These are phyloP conservation scores for Falco peregrinus DNA, from an alignment of 2,797 vertebrate genomes.

Conservation along the genomic window DNA sequence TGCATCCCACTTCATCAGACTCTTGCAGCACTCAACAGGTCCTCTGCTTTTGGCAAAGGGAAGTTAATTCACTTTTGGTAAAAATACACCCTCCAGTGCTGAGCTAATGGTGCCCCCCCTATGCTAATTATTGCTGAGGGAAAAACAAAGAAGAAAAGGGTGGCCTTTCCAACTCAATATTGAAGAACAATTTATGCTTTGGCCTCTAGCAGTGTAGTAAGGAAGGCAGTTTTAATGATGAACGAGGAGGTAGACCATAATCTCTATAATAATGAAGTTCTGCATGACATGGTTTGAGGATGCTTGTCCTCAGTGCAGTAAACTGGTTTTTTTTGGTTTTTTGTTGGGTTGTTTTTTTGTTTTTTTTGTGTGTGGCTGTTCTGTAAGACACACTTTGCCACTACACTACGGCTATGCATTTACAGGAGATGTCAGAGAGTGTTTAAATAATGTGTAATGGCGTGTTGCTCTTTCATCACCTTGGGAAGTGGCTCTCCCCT, in stretches of 20 bases:
- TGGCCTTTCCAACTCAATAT: background rate
- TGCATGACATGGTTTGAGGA: background rate
- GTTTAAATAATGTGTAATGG: slow-evolving; percentile 63
- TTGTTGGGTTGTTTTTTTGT: too few relatives aligned
- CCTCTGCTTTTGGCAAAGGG: background rate
- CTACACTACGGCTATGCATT: background rate
- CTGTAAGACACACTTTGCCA: background rate
- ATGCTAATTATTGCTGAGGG: background rate
- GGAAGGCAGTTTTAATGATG: background rate
- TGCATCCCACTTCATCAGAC: background rate
- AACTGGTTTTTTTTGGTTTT: background rate
- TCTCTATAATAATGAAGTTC: background rate
- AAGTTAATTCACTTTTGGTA: background rate
- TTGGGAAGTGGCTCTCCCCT: slow-evolving; percentile 58
- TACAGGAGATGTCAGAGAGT: slow-evolving; percentile 37
- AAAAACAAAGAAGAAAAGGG: background rate
- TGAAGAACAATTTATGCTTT: background rate
- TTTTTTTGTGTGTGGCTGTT: background rate
- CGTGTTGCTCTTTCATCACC: slow-evolving; percentile 56
- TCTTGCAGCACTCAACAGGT: background rate
- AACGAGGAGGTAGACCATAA: background rate
- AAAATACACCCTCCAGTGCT: background rate
- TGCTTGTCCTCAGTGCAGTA: background rate
- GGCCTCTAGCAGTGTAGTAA: background rate
- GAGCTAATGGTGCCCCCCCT: background rate